Conservation (phyloP, 2,888 invertebrate genomes). For the Ochropleura plecta region DNA sequence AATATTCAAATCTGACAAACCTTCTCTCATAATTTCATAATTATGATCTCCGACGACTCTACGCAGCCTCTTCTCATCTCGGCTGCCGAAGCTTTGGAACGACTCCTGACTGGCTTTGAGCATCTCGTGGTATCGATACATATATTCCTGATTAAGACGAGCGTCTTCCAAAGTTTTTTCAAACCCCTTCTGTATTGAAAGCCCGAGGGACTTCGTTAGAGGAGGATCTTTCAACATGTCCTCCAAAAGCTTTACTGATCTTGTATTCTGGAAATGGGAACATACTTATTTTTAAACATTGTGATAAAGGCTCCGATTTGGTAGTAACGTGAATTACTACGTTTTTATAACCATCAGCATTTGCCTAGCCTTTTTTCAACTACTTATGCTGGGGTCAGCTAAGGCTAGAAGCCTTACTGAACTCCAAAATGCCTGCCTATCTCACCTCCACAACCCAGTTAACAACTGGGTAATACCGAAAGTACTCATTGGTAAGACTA, state of each 20-base stretch:
- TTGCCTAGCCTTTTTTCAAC: too few species aligned
- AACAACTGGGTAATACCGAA: too few species aligned
- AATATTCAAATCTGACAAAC: constrained; percentile 54
- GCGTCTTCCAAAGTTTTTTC: constrained; percentile 67
- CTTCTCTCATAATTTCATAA: constrained; percentile 68
- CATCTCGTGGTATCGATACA: constrained; percentile 78
- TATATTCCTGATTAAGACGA: constrained; percentile 70
- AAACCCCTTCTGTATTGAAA: constrained; percentile 64
- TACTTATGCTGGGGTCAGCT: too few species aligned
- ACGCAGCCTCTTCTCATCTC: constrained; percentile 67
- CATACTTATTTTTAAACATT: neutral
- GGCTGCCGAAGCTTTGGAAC: constrained; percentile 67
- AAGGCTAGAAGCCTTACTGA: too few species aligned
- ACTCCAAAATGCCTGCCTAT: too few species aligned
- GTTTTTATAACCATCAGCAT: too few species aligned
- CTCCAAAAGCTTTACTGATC: constrained; percentile 20
- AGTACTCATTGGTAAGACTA: too few species aligned
- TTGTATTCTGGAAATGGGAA: constrained; percentile 31
- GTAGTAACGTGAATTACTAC: neutral
- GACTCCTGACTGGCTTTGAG: constrained; percentile 74
- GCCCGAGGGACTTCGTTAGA: constrained; percentile 75
- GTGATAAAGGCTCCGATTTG: neutral
- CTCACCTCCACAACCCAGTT: too few species aligned
- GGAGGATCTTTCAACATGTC: constrained; percentile 65
- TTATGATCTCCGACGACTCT: constrained; percentile 70